Evolutionary conservation across 2,888 invertebrate genomes (phyloP), one percentile per base, ranked within the genome.

Genomic region (Coenonympha glycerion): DNA sequence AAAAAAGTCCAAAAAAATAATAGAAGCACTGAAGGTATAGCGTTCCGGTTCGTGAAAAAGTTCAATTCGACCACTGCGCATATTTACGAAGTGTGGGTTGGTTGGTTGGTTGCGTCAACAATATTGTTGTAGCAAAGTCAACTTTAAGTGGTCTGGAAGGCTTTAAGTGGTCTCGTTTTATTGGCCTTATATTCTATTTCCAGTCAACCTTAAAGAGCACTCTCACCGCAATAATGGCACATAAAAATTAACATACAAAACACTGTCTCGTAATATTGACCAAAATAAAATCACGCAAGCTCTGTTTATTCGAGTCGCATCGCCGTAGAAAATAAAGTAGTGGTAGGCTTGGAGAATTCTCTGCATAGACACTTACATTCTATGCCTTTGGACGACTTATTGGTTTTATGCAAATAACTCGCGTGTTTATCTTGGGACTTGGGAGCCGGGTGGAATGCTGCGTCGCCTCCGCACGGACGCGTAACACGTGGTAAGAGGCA

Each of bases 381-480:
- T 55, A 49, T 55, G 47, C 52, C 44, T 53, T 45, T 51, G 47
- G 48, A 54, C 49, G 47, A 55, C 46, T 53, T 55, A 55, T 53
- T 55, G 55, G 55, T 52, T 60, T 62, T 57, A 57, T 58, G 58
- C 56, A 55, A 47, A 49, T 54, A 52, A 50, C 42, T 59, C 47
- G 61, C 63, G 50, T 63, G 63, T 66, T 66, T 65, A 66, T 62
- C 55, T 60, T 56, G 54, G 55, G 53, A 49, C 44, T 60, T 56
- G 54, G 55, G 53, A 49, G 40, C 53, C 42, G 54, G 58, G 50
- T 56, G 66, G 69, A 69, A 71, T 69, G 69, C 62, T 58, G 61
- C n/a, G n/a, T 49, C 56, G 48, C 36, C 47, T 44, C 50, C 52
- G 54, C 46, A n/a, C 55, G 44, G 57, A 52, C 57, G 42, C 37